phyloP scores from a whole-genome alignment of 92 coral and sea anemone species.

The Siderastrea siderea region DNA sequence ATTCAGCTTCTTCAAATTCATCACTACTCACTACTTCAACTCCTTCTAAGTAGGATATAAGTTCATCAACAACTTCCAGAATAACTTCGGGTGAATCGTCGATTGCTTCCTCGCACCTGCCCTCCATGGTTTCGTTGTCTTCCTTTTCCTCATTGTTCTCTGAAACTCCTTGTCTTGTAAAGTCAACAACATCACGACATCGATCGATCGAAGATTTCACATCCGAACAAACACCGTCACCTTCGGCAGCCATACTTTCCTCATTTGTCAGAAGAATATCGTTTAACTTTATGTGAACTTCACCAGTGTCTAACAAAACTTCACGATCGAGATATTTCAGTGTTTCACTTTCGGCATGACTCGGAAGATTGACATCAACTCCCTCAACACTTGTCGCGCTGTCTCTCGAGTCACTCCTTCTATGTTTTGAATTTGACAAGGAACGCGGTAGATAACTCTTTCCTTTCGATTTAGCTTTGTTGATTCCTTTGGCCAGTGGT shows the following conservation, averaged over 20 bases:
- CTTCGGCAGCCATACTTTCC: constrained; percentile 40
- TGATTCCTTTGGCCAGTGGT: constrained; percentile 62
- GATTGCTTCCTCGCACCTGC: constrained; percentile 56
- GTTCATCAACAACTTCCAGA: constrained; percentile 82
- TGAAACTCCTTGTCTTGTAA: constrained; percentile 14
- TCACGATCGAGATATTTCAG: constrained; percentile 31
- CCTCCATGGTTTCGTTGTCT: constrained; percentile 43
- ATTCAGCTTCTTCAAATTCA: constrained; percentile 50
- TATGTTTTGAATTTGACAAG: constrained; percentile 5
- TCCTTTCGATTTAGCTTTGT: constrained; percentile 59
- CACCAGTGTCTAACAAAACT: constrained; percentile 22
- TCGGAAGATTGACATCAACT: constrained; percentile 28
- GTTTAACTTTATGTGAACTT: constrained; percentile 28
- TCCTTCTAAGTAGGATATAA: constrained; percentile 83
- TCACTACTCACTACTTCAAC: constrained; percentile 85
- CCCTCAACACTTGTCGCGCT: constrained; percentile 40
- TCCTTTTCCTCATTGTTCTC: constrained; percentile 31
- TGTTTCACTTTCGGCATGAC: constrained; percentile 59
- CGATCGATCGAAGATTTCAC: constrained; percentile 12
- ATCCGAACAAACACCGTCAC: constrained; percentile 11
- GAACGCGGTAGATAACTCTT: constrained; percentile 55
- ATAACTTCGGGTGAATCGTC: constrained; percentile 72
- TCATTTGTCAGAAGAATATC: constrained; percentile 38
- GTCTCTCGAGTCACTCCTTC: constrained; percentile 41
- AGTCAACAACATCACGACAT: constrained; percentile 20